A percentile compares a stretch with the other conserved stretches of the same genome.
Conservation (phyloP, 1,140 invertebrate species). For the Meloidogyne floridensis region DNA sequence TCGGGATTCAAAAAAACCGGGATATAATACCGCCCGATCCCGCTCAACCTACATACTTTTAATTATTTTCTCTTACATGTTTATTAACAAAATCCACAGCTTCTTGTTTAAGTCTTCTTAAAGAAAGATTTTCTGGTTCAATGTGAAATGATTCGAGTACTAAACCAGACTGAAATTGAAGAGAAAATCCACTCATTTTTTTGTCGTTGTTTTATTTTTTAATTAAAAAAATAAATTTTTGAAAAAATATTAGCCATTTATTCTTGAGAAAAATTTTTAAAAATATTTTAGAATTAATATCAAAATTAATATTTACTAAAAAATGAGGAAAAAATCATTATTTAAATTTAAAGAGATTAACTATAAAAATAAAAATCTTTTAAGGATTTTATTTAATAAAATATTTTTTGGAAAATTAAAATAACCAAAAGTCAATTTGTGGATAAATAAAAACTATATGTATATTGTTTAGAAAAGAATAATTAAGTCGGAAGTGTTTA, state of each 20-base stretch:
- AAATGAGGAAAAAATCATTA: too few species aligned
- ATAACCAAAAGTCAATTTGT: too few species aligned
- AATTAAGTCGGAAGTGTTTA: neutral
- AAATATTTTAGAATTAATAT: too few species aligned
- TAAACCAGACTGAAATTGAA: constrained; percentile 37
- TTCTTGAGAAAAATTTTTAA: too few species aligned
- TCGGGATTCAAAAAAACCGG: neutral
- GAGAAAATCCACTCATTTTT: constrained; percentile 34
- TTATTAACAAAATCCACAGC: constrained; percentile 54
- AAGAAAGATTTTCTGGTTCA: constrained; percentile 48
- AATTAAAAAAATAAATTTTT: neutral
- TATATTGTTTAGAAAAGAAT: neutral
- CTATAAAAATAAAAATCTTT: too few species aligned
- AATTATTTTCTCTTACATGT: constrained; percentile 38
- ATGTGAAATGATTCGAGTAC: constrained; percentile 18
- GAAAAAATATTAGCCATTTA: too few species aligned
- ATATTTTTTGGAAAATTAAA: too few species aligned
- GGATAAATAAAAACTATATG: too few species aligned
- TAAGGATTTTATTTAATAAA: too few species aligned
- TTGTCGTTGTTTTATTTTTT: neutral
- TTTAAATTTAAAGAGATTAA: too few species aligned
- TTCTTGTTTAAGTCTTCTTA: constrained; percentile 50
- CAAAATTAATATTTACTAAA: too few species aligned
- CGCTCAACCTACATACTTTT: neutral
- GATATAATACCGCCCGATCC: too few species aligned